A percentile compares a stretch with the other conserved stretches of the same genome.
These are phyloP conservation scores for Asarcornis scutulata DNA, from an alignment of 2,113 vertebrate genomes.

Conservation along the genomic window DNA sequence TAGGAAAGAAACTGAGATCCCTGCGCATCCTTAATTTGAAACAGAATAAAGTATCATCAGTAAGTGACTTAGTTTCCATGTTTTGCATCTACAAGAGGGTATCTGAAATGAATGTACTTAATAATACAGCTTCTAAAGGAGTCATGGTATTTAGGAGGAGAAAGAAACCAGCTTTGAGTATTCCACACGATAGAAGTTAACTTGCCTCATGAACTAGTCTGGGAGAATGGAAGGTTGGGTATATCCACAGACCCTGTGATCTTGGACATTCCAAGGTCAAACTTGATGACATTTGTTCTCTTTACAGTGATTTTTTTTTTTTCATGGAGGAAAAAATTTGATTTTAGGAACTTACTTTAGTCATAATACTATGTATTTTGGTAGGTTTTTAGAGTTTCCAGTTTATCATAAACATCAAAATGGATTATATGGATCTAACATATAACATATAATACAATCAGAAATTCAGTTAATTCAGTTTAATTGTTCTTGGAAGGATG, in stretches of 20 bases:
- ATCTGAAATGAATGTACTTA: neutral
- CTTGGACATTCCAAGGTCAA: neutral
- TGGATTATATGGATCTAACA: neutral
- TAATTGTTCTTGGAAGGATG: neutral
- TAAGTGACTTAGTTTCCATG: conserved; percentile 64
- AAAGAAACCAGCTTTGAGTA: neutral
- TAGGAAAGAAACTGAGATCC: conserved; percentile 83
- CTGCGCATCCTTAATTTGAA: conserved; percentile 80
- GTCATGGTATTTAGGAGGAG: neutral
- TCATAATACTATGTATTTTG: neutral
- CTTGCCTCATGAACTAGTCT: neutral
- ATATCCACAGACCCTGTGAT: neutral
- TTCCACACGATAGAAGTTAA: neutral
- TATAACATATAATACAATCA: neutral
- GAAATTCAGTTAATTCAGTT: neutral
- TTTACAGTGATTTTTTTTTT: neutral
- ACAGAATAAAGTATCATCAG: conserved; percentile 83
- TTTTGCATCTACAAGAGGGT: neutral
- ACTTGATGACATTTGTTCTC: neutral
- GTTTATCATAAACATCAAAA: neutral
- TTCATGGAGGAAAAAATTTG: neutral
- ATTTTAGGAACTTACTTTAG: neutral
- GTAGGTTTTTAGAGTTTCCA: neutral
- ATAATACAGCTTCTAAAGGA: neutral
- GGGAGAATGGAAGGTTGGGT: neutral